Conservation (phyloP, 1,140 invertebrate species). For the Zaprionus taronus region DNA sequence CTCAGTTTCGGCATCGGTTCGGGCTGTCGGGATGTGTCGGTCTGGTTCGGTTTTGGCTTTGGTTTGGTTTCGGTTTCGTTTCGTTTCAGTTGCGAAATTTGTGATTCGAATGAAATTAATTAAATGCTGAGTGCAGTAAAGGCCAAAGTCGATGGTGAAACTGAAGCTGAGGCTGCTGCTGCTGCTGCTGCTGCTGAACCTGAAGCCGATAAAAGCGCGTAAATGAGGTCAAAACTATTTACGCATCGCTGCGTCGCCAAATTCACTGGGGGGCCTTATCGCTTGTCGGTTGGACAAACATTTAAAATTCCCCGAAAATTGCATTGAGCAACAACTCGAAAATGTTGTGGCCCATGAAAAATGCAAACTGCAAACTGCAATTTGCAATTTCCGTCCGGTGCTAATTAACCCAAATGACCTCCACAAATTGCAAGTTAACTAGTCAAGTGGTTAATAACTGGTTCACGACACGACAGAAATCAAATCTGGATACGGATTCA, state of each 20-base stretch:
- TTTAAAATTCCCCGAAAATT: too few species aligned
- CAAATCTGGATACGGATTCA: not conserved
- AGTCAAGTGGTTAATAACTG: conserved; percentile 2
- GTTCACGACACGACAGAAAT: not conserved
- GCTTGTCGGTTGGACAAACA: not conserved
- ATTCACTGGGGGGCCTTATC: not conserved
- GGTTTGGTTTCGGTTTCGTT: not conserved
- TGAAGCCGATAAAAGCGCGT: not conserved
- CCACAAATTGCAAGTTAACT: not conserved
- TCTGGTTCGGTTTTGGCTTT: not conserved
- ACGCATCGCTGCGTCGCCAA: too few species aligned
- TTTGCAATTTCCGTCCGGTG: not conserved
- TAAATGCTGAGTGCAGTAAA: not conserved
- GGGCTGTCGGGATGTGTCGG: not conserved
- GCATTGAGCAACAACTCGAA: too few species aligned
- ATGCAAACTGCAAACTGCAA: conserved; percentile 1
- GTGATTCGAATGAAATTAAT: not conserved
- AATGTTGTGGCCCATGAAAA: not conserved
- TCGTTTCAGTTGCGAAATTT: not conserved
- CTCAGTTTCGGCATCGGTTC: not conserved
- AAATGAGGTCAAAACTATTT: not conserved
- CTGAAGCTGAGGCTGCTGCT: not conserved
- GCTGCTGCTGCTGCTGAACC: not conserved
- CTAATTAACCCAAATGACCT: not conserved
- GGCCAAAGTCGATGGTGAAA: not conserved